A percentile compares a stretch with the other conserved stretches of the same genome.
Conservation (phyloP, 30 jellyfish, hydroid and myxozoan genomes). For the Hydractinia echinata region DNA sequence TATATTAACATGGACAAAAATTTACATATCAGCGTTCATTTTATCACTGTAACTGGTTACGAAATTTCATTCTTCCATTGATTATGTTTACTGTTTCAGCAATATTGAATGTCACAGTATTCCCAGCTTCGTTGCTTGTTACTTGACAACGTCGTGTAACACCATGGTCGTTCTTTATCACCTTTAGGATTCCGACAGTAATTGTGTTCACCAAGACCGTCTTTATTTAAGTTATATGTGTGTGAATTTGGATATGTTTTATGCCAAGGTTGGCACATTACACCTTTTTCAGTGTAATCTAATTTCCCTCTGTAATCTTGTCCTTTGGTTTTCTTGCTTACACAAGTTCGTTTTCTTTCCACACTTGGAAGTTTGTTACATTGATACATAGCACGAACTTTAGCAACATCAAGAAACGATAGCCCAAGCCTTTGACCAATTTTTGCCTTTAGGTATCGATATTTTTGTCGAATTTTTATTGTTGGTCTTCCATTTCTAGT, state of each 20-base stretch:
- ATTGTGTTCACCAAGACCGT: slow-evolving; percentile 73
- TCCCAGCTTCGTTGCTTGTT: slow-evolving; percentile 49
- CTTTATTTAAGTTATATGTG: slow-evolving; percentile 54
- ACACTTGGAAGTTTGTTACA: slow-evolving; percentile 66
- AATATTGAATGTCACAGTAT: slow-evolving; percentile 72
- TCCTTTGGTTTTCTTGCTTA: slow-evolving; percentile 49
- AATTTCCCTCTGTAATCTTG: slow-evolving; percentile 83
- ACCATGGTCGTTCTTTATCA: slow-evolving; percentile 85
- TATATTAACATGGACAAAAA: too few relatives aligned
- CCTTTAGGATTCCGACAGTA: slow-evolving; percentile 93
- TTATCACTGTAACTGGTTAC: too few relatives aligned
- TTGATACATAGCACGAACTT: slow-evolving; percentile 81
- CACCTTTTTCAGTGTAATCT: slow-evolving; percentile 85
- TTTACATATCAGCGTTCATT: too few relatives aligned
- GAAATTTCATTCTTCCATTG: too few relatives aligned
- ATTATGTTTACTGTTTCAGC: slow-evolving; percentile 18
- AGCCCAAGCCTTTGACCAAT: slow-evolving; percentile 70
- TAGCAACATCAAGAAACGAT: slow-evolving; percentile 84
- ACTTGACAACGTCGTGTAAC: slow-evolving; percentile 59
- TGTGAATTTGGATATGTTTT: slow-evolving; percentile 70
- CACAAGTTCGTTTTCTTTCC: slow-evolving; percentile 47
- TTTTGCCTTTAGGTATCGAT: slow-evolving; percentile 21
- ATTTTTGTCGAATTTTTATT: slow-evolving; percentile 45
- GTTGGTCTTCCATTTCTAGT: slow-evolving; percentile 68
- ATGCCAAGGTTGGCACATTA: slow-evolving; percentile 89